These are phyloP conservation scores for Notodonta dromedarius DNA, from an alignment of 2,888 invertebrate genomes.

Conservation along the genomic window DNA sequence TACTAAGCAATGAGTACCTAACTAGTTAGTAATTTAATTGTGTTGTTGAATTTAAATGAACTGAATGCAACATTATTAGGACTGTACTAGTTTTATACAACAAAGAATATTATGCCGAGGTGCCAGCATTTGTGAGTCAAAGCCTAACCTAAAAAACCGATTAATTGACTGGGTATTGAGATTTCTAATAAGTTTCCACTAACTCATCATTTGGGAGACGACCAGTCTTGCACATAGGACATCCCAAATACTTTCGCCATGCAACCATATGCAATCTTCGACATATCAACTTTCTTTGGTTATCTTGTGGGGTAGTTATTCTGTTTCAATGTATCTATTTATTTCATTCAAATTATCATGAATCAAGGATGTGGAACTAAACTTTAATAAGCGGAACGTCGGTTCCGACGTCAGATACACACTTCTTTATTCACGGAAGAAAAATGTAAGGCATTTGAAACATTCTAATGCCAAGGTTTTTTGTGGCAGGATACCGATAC, in stretches of 20 bases:
- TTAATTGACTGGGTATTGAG: too few relatives aligned
- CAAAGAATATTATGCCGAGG: background rate
- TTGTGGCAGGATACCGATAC: background rate
- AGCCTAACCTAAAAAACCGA: background rate
- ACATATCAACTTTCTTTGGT: too few relatives aligned
- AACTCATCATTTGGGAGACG: too few relatives aligned
- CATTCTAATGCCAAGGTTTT: slow-evolving; percentile 6
- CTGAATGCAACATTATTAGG: background rate
- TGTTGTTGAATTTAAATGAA: background rate
- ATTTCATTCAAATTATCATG: too few relatives aligned
- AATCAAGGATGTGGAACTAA: background rate
- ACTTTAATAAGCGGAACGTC: too few relatives aligned
- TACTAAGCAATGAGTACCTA: background rate
- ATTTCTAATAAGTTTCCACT: too few relatives aligned
- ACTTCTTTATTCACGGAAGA: slow-evolving; percentile 2
- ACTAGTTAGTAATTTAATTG: background rate
- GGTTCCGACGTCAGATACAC: background rate
- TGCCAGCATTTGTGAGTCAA: background rate
- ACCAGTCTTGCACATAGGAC: too few relatives aligned
- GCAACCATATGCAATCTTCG: too few relatives aligned
- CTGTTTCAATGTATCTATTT: too few relatives aligned
- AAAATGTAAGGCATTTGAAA: slow-evolving; percentile 3
- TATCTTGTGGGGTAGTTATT: too few relatives aligned
- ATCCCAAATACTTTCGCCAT: too few relatives aligned
- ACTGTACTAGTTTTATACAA: background rate